Evolutionary conservation across 2,888 invertebrate species (phyloP).

Genomic region (Drosophila fungiperda): DNA sequence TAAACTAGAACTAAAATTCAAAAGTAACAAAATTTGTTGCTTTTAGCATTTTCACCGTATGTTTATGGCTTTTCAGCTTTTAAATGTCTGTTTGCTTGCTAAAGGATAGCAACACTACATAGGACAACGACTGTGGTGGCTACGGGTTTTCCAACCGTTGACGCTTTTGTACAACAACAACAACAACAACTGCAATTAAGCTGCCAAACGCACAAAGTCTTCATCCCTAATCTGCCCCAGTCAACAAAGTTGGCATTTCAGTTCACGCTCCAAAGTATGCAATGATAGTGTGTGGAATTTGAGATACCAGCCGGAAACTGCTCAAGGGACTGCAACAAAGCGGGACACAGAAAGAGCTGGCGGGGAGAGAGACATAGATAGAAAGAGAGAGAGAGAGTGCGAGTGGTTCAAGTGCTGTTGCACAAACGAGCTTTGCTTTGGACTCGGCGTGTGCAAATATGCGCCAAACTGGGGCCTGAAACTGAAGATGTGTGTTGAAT

Average conservation of each 20-base stretch:
- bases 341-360: conserved; percentile 1
- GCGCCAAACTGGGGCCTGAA: conserved; percentile 51
- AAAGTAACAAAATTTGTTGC: not conserved
- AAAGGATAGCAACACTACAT: not conserved
- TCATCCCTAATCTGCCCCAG: not conserved
- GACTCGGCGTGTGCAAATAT: conserved; percentile 67
- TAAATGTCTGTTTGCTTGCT: not conserved
- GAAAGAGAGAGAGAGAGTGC: conserved; percentile 20
- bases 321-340: not conserved
- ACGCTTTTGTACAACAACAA: conserved; percentile 5
- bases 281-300: conserved; percentile 62
- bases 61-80: not conserved
- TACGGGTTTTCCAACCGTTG: conserved; percentile 49
- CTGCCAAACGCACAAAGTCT: conserved; percentile 42
- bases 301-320: conserved; percentile 34
- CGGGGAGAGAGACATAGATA: not conserved
- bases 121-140: conserved; percentile 13
- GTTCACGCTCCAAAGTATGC: conserved; percentile 65
- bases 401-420: conserved; percentile 62
- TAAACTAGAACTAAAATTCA: not conserved
- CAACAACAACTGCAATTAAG: not conserved
- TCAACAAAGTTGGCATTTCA: conserved; percentile 41
- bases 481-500: conserved; percentile 50
- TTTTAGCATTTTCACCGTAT: not conserved
- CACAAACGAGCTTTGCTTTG: conserved; percentile 62